Percentiles rank a stretch among this genome's conserved stretches.
These are phyloP conservation scores for Campaea margaritaria DNA, from an alignment of 2,888 invertebrate genomes.

Conservation along the genomic window DNA sequence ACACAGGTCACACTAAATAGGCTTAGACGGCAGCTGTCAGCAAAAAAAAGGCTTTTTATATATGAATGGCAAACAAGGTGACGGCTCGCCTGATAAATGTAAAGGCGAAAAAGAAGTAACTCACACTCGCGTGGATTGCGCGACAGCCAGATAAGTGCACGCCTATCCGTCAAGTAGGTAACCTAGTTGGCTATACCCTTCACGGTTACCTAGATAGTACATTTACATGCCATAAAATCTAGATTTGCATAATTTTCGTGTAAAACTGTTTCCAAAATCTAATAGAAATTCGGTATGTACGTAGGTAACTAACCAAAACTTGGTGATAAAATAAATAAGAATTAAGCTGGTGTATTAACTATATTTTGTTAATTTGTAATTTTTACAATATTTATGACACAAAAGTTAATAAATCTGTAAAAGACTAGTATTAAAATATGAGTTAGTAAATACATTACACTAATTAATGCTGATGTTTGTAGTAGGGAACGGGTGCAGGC, in stretches of 20 bases:
- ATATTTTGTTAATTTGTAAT: too few relatives aligned
- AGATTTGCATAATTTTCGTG: not conserved
- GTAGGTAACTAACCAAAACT: too few relatives aligned
- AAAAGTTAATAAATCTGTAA: constrained; percentile 27
- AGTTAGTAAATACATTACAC: not conserved
- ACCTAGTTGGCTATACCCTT: not conserved
- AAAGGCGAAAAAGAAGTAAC: not conserved
- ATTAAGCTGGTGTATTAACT: too few relatives aligned
- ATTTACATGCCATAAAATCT: not conserved
- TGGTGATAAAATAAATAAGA: too few relatives aligned
- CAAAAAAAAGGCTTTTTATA: too few relatives aligned
- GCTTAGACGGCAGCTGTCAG: too few relatives aligned
- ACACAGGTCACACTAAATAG: too few relatives aligned
- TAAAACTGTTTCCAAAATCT: too few relatives aligned
- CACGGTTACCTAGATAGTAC: not conserved
- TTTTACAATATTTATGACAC: not conserved
- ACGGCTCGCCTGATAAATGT: too few relatives aligned
- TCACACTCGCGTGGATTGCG: not conserved
- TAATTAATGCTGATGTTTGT: constrained; percentile 42
- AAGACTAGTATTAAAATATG: constrained; percentile 29
- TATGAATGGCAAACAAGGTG: too few relatives aligned
- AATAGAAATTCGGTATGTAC: too few relatives aligned
- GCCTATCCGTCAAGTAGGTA: not conserved
- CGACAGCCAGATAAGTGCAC: not conserved
- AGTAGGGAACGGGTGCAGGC: constrained; percentile 46